Evolutionary conservation across 2,888 invertebrate genomes (phyloP).

Genomic region (Drosophila acutilabella): DNA sequence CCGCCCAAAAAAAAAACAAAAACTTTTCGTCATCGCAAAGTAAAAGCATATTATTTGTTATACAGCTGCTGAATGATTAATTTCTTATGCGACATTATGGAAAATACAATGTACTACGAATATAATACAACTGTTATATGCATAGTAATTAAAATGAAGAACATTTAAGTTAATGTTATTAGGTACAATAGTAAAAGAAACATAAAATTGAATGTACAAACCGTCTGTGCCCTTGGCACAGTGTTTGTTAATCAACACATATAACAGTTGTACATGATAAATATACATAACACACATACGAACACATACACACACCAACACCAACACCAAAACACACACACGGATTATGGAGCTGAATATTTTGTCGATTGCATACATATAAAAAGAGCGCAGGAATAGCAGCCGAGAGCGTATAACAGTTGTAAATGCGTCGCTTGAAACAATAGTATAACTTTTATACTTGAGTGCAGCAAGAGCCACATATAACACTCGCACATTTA

Average conservation of each 20-base stretch:
- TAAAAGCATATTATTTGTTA: conserved; percentile 17
- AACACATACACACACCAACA: background rate
- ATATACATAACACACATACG: conserved; percentile 17
- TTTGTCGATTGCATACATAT: conserved; percentile 9
- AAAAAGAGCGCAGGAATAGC: background rate
- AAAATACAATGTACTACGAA: conserved; percentile 4
- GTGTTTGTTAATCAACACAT: conserved; percentile 39
- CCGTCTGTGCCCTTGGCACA: conserved; percentile 53
- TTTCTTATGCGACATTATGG: conserved; percentile 35
- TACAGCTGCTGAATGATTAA: conserved; percentile 24
- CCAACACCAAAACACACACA: background rate
- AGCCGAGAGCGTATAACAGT: conserved; percentile 1
- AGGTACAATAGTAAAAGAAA: conserved; percentile 42
- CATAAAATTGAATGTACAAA: conserved; percentile 46
- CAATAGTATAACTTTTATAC: conserved; percentile 3
- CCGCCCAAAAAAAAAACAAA: conserved; percentile 1
- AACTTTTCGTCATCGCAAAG: conserved; percentile 13
- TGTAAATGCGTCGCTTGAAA: conserved; percentile 1
- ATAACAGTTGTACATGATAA: conserved; percentile 35
- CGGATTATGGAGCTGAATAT: conserved; percentile 11
- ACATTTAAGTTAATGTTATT: conserved; percentile 12
- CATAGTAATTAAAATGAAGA: conserved; percentile 12
- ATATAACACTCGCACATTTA: conserved; percentile 2
- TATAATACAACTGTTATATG: conserved; percentile 33
- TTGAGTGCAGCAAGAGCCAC: conserved; percentile 22